Evolutionary conservation across 2,888 invertebrate genomes (phyloP).

Genomic region (Pachydiplax longipennis): DNA sequence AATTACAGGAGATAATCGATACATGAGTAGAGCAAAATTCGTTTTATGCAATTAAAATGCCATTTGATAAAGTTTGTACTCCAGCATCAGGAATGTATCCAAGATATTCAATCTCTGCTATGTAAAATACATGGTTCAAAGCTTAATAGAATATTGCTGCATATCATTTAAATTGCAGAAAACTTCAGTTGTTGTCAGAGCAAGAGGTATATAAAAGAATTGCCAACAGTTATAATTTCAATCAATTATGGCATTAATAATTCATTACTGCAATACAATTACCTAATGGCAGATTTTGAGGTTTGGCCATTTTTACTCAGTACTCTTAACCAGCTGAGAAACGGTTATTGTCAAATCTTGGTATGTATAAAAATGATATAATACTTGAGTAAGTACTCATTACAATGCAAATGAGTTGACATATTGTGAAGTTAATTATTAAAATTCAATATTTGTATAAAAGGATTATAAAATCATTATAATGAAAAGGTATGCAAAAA

Average conservation of each 20-base stretch:
- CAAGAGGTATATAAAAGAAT: not conserved
- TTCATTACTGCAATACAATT: not conserved
- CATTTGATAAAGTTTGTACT: not conserved
- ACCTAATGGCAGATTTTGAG: not conserved
- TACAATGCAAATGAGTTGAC: not conserved
- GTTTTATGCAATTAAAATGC: not conserved
- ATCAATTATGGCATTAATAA: not conserved
- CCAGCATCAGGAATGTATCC: conserved; percentile 18
- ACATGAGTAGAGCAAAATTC: not conserved
- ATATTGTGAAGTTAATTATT: not conserved
- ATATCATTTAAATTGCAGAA: not conserved
- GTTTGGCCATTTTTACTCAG: not conserved
- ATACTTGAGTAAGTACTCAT: conserved; percentile 9
- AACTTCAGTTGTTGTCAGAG: not conserved
- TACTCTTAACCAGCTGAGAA: not conserved
- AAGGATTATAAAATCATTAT: conserved; percentile 15
- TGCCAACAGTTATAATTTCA: not conserved
- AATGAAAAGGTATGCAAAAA: conserved; percentile 1
- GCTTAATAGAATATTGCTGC: not conserved
- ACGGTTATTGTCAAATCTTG: conserved; percentile 28
- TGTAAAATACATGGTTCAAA: not conserved
- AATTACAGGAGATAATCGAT: not conserved
- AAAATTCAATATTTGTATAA: not conserved
- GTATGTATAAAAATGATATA: conserved; percentile 11
- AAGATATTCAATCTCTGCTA: not conserved